phyloP scores from a whole-genome alignment of 2,888 invertebrate genomes.

The Imbricaverruca yamaguchii region DNA sequence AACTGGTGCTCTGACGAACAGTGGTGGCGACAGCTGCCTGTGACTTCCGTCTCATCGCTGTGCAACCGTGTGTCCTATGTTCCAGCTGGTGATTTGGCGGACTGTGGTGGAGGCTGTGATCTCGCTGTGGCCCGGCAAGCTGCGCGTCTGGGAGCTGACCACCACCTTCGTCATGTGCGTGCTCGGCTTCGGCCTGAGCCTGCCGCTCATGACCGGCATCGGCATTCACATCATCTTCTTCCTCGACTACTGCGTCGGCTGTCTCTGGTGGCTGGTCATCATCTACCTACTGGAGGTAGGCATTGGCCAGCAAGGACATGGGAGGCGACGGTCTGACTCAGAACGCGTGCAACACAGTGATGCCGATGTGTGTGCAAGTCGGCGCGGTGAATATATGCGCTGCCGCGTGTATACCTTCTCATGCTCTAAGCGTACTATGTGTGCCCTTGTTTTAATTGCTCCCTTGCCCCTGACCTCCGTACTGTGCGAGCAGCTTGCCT shows the following conservation, averaged over 20 bases:
- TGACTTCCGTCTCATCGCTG: too few species aligned
- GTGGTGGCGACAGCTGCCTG: too few species aligned
- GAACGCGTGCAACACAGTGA: too few species aligned
- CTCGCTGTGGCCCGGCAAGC: constrained; percentile 61
- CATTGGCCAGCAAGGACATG: background rate
- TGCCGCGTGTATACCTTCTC: too few species aligned
- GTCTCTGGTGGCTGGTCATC: constrained; percentile 78
- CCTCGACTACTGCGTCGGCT: constrained; percentile 72
- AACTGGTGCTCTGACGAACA: too few species aligned
- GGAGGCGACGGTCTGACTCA: too few species aligned
- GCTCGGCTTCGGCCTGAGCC: constrained; percentile 70
- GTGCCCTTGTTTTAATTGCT: too few species aligned
- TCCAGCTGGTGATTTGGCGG: constrained; percentile 75
- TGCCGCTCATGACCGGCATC: constrained; percentile 76
- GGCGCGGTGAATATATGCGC: too few species aligned
- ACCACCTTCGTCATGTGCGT: constrained; percentile 77
- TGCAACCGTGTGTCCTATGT: constrained; percentile 27
- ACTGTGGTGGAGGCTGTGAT: constrained; percentile 78
- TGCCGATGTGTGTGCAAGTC: too few species aligned
- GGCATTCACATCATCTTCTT: constrained; percentile 76
- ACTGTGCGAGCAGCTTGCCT: too few species aligned
- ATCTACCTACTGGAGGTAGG: constrained; percentile 55
- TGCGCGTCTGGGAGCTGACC: constrained; percentile 71
- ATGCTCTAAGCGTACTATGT: too few species aligned
- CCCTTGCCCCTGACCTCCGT: constrained; percentile 30